Evolutionary conservation across 2,888 invertebrate genomes (phyloP), one percentile per base, ranked within the genome.

Genomic region (Troides oblongomaculatus): DNA sequence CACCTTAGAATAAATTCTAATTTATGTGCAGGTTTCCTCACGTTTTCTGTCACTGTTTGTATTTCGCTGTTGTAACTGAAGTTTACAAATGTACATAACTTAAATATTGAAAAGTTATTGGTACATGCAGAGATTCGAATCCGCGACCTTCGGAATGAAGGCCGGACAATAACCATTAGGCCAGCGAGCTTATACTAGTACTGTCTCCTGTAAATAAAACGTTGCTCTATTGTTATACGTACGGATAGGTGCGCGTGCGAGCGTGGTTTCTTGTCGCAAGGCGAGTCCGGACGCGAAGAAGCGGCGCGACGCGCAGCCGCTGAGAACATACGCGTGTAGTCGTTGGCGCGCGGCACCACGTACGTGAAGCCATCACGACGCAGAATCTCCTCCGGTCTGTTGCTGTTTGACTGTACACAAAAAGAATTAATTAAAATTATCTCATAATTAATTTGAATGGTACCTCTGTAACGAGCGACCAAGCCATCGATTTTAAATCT

Each of bases 321-420:
- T 0, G 92, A 92, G 79, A 93, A 93, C 92, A 93, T 92, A 59
- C 93, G 90, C 75, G 90, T 89, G 85, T 93, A 93, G 81, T 93
- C 93, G 81, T 92, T 92, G 61, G 86, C 88, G 12, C 94, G 93
- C 6, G 95, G 95, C 76, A 94, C 88, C 74, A 95, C 94, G 84
- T 94, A 96, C 60, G 93, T 93, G 68, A 95, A 88, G 0, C 89
- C 87, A 73, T 88, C 89, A 25, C 88, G 82, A 7, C 88, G 81
- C 1, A 92, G 75, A 0, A 84, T 74, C 65, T 91, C 91, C 69
- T 91, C 89, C 2, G 90, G 89, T 2, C 89, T 86, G 23, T 79
- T 78, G 72, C 79, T 72, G 70, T 76, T 73, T 74, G 76, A 71
- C 82, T 82, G 74, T 17, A 8, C 23, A 23, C 50, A 12, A 18